These are phyloP conservation scores for Percopsis transmontana DNA, from an alignment of 2,113 vertebrate species.

Conservation along the genomic window DNA sequence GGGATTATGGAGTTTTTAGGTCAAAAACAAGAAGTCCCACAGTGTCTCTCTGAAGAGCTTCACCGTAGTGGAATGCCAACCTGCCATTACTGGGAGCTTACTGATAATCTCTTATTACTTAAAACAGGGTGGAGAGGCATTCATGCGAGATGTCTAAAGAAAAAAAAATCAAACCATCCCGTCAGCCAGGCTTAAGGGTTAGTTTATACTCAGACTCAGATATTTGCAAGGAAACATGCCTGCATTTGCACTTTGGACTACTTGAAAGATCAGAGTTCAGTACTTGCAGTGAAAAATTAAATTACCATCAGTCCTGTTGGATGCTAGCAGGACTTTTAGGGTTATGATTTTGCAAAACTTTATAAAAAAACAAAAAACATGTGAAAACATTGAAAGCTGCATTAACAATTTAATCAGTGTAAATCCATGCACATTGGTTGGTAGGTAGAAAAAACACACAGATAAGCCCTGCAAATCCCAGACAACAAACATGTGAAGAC, in stretches of 20 bases:
- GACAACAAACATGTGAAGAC: constrained; percentile 53
- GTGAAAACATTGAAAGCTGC: constrained; percentile 49
- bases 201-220: constrained; percentile 65
- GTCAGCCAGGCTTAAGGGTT: constrained; percentile 73
- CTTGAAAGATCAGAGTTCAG: too few relatives aligned
- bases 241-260: constrained; percentile 56
- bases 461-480: constrained; percentile 39
- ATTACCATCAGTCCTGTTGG: constrained; percentile 50
- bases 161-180: constrained; percentile 74
- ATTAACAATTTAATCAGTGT: constrained; percentile 28
- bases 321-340: constrained; percentile 42
- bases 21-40: constrained; percentile 58
- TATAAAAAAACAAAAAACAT: too few relatives aligned
- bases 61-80: constrained; percentile 54
- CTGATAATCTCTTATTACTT: constrained; percentile 77
- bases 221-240: constrained; percentile 71
- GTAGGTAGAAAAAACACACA: constrained; percentile 23
- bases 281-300: too few relatives aligned
- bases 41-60: constrained; percentile 31
- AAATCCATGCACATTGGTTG: constrained; percentile 41
- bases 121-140: constrained; percentile 74
- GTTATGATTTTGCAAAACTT: too few relatives aligned
- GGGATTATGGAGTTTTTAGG: constrained; percentile 52
- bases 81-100: constrained; percentile 71
- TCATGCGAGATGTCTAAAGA: constrained; percentile 67